Conservation (phyloP, 1,140 invertebrate genomes). For the Lordiphosa collinella region DNA sequence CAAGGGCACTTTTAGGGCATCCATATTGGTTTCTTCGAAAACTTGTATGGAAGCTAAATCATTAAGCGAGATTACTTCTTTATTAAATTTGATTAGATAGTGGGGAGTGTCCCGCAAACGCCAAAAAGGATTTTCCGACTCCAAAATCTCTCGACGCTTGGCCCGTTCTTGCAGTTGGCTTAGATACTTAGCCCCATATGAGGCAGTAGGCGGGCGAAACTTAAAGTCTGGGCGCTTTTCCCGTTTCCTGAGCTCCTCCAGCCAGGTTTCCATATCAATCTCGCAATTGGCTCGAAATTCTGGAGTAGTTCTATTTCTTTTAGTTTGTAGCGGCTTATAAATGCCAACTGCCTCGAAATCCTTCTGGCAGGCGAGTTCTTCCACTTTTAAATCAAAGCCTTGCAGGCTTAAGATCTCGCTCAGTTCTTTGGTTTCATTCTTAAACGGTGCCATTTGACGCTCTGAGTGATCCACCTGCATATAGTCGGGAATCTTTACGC, state of each 20-base stretch:
- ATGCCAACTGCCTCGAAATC: slow-evolving; percentile 41
- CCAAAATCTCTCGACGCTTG: slow-evolving; percentile 6
- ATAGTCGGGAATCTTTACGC: slow-evolving; percentile 43
- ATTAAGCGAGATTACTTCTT: slow-evolving; percentile 27
- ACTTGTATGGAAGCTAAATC: slow-evolving; percentile 36
- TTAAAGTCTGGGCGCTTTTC: slow-evolving; percentile 35
- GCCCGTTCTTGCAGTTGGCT: slow-evolving; percentile 1
- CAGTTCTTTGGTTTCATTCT: slow-evolving; percentile 30
- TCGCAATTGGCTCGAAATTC: slow-evolving; percentile 49
- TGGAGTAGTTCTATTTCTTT: not conserved
- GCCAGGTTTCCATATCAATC: slow-evolving; percentile 33
- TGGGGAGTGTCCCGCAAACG: slow-evolving; percentile 10
- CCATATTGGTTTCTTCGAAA: slow-evolving; percentile 49
- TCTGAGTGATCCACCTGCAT: slow-evolving; percentile 59
- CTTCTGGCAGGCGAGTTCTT: slow-evolving; percentile 31
- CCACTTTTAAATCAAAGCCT: slow-evolving; percentile 19
- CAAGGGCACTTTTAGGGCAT: slow-evolving; percentile 36
- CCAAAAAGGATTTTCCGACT: slow-evolving; percentile 40
- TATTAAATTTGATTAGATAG: slow-evolving; percentile 24
- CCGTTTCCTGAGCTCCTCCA: slow-evolving; percentile 16
- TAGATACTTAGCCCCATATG: slow-evolving; percentile 33
- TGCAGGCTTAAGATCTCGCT: slow-evolving; percentile 19
- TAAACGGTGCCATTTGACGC: slow-evolving; percentile 49
- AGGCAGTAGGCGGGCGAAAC: slow-evolving; percentile 25
- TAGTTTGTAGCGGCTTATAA: slow-evolving; percentile 11